A percentile compares a stretch with the other conserved stretches of the same genome.
phyloP scores from a whole-genome alignment of 2,113 vertebrate genomes.

The Psittacula cyanocephala region DNA sequence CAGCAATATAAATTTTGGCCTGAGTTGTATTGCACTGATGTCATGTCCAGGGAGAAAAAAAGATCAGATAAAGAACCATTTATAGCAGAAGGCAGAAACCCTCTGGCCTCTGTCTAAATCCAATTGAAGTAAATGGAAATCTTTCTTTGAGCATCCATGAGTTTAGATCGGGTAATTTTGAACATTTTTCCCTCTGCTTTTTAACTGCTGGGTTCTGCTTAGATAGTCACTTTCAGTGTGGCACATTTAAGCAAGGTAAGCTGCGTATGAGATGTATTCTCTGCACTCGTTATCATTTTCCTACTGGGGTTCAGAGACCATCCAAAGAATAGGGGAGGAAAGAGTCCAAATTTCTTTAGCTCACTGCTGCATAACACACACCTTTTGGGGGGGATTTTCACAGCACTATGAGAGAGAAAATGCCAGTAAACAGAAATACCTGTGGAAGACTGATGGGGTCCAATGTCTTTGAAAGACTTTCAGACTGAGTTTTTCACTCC shows the following conservation, averaged over 20 bases:
- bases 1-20: background rate
- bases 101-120: background rate
- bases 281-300: background rate
- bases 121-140: background rate
- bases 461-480: background rate
- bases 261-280: background rate
- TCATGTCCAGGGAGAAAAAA: background rate
- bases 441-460: background rate
- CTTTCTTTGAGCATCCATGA: background rate
- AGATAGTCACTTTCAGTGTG: background rate
- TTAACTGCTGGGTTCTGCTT: background rate
- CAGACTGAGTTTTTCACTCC: background rate
- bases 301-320: background rate
- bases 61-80: background rate
- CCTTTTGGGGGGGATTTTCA: background rate
- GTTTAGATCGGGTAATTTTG: background rate
- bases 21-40: background rate
- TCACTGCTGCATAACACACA: background rate
- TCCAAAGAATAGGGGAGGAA: background rate
- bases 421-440: background rate
- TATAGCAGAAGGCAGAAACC: background rate
- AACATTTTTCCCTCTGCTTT: background rate
- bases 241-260: background rate
- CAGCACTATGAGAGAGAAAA: background rate
- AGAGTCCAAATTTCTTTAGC: background rate